Conservation (phyloP, 1,140 invertebrate genomes). For the Drosophila bifasciata region DNA sequence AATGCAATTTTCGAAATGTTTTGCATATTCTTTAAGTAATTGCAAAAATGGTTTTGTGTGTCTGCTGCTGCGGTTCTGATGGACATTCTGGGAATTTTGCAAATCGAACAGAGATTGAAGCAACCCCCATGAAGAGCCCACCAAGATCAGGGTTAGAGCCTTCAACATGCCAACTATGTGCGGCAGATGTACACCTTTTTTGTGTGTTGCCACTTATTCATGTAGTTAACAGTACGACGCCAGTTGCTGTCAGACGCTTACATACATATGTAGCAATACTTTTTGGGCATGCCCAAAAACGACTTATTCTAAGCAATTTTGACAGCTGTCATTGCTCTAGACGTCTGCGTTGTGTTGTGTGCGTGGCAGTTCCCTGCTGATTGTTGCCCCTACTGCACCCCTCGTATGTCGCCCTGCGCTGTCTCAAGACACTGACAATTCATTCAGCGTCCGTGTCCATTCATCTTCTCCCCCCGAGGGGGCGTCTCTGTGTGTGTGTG, state of each 20-base stretch:
- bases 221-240: slow-evolving; percentile 56
- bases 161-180: slow-evolving; percentile 66
- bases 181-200: slow-evolving; percentile 19
- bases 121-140: too few species aligned
- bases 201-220: slow-evolving; percentile 50
- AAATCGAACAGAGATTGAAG: slow-evolving; percentile 52
- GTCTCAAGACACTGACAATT: slow-evolving; percentile 61
- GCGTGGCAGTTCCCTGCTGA: slow-evolving; percentile 43
- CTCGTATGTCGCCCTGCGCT: slow-evolving; percentile 3
- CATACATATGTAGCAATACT: slow-evolving; percentile 5
- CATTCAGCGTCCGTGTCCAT: slow-evolving; percentile 57
- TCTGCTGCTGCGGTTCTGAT: slow-evolving; percentile 28
- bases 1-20: slow-evolving; percentile 72
- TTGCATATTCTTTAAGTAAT: slow-evolving; percentile 73
- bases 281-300: slow-evolving; percentile 67
- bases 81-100: slow-evolving; percentile 21
- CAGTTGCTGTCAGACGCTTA: slow-evolving; percentile 15
- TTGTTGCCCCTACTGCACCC: slow-evolving; percentile 20
- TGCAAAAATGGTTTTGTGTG: slow-evolving; percentile 52
- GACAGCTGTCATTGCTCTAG: slow-evolving; percentile 75
- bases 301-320: slow-evolving; percentile 73
- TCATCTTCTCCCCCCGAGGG: slow-evolving; percentile 27
- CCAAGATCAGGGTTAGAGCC: too few species aligned
- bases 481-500: slow-evolving; percentile 16
- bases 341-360: slow-evolving; percentile 38